Evolutionary conservation across 2,113 vertebrate genomes (phyloP), one percentile per base, ranked within the genome.

Genomic region (Phycodurus eques): DNA sequence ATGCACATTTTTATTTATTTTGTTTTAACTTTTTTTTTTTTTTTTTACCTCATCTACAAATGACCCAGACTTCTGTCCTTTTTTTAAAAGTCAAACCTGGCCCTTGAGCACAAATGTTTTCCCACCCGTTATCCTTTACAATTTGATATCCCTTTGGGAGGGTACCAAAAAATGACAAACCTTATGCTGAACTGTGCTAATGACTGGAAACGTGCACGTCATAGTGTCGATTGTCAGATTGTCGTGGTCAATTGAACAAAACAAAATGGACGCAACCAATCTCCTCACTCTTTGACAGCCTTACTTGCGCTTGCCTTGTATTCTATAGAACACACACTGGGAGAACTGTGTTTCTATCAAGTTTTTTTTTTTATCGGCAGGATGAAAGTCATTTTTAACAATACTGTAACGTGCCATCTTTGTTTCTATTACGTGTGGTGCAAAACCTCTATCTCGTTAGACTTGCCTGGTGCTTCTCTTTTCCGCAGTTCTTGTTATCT

Each of bases 271-370:
- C 8, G 8, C n/a, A 13, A 31, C 8, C n/a, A 63, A 2, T 39
- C 35, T 4, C 68, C 70, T 70, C 81, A 67, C 77, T 82, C 87
- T 84, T 80, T 75, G 35, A 49, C 83, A 86, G 82, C 86, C 84
- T 87, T 89, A 90, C 75, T 73, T 81, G 47, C 72, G 81, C 84
- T 78, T 87, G 80, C 83, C 85, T 87, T 78, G 66, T 78, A 71
- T 75, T 47, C 67, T 67, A 70, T 80, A 81, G 71, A 80, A 75
- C 51, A 53, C 74, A 62, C 63, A 68, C 61, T 67, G 67, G 39
- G 76, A 82, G 69, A 75, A 54, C 61, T 80, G 70, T 63, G 43
- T 81, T 83, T 83, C 71, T 75, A 78, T 79, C 4, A 57, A 59
- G 68, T 72, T 51, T 60, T 57, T 57, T 33, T 76, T 78, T 85